Base-by-base conservation (phyloP, 2,888 invertebrate genomes). In the Frankliniella fusca region DNA sequence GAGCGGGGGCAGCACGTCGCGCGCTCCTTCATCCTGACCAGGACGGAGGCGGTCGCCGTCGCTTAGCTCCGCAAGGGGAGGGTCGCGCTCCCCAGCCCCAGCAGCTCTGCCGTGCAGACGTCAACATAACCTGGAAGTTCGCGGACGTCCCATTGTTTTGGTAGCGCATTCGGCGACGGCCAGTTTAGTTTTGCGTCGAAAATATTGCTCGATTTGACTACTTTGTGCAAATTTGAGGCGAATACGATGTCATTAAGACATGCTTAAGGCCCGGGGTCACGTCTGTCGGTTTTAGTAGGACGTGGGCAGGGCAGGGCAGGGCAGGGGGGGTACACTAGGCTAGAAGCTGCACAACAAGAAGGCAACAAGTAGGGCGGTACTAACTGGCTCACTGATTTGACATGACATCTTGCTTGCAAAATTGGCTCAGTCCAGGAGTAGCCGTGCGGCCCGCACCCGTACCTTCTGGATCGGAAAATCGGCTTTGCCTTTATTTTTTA, bases 61-160 rank as follows among this genome's bases (percentile, higher is more conserved):
- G 15, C 54, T 20, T 54, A 54, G 54, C 54, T 20, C 20, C 54
- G 7, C 12, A 54, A 54, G 12, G 12, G 54, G 54, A 12, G 54
- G 20, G 15, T 12, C 54, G 20, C 54, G 12, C 20, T 54, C 54
- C 54, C 20, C 10, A 20, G 70, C 27, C 23, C 27, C 70, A 9
- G 23, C 27, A 5, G 70, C 27, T 27, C 27, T 27, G 70, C 12
- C 27, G 70, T 23, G 70, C 70, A 27, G 23, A n/a, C 70, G 70
- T 76, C 70, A 76, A 76, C 70, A 76, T 76, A 76, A 76, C 70
- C 70, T 76, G 70, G 70, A 76, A 76, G 27, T 76, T 9, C 11
- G 70, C 70, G 70, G 9, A 27, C 27, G 70, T 5, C 12, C n/a
- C 27, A 12, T 27, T 76, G 70, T 27, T 76, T 27, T 27, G 70